phyloP scores from a whole-genome alignment of 2,888 invertebrate species.

The Blera fallax region DNA sequence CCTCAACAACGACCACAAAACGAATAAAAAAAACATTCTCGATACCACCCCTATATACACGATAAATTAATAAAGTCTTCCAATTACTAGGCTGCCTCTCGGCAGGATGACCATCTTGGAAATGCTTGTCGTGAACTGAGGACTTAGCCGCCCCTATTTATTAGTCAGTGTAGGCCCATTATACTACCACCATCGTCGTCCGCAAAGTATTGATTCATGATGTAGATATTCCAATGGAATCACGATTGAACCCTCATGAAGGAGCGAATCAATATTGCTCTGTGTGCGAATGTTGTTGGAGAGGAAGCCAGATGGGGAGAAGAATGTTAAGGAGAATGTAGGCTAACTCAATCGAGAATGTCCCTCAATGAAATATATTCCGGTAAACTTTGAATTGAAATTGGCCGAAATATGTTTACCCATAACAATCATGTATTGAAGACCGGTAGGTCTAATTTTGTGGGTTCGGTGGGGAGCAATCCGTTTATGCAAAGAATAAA shows the following conservation, averaged over 20 bases:
- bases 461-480: slow-evolving; percentile 15
- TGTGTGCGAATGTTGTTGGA: neutral
- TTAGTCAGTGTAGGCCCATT: slow-evolving; percentile 35
- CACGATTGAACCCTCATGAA: slow-evolving; percentile 57
- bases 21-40: slow-evolving; percentile 4
- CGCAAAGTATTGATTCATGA: slow-evolving; percentile 65
- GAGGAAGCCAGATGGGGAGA: neutral
- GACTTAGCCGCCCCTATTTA: slow-evolving; percentile 30
- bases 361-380: slow-evolving; percentile 33
- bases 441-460: neutral
- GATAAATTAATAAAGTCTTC: slow-evolving; percentile 70
- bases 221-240: slow-evolving; percentile 55
- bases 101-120: slow-evolving; percentile 40
- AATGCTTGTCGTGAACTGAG: slow-evolving; percentile 19
- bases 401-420: slow-evolving; percentile 41
- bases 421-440: slow-evolving; percentile 34
- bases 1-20: slow-evolving; percentile 22
- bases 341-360: slow-evolving; percentile 49
- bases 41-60: slow-evolving; percentile 18
- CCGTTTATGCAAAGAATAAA: slow-evolving; percentile 15
- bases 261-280: slow-evolving; percentile 52
- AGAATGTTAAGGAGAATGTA: slow-evolving; percentile 26
- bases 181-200: slow-evolving; percentile 15
- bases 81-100: slow-evolving; percentile 55
- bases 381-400: slow-evolving; percentile 42